Conservation (phyloP, 2,797 vertebrate species). For the Craterocephalus amniculus region DNA sequence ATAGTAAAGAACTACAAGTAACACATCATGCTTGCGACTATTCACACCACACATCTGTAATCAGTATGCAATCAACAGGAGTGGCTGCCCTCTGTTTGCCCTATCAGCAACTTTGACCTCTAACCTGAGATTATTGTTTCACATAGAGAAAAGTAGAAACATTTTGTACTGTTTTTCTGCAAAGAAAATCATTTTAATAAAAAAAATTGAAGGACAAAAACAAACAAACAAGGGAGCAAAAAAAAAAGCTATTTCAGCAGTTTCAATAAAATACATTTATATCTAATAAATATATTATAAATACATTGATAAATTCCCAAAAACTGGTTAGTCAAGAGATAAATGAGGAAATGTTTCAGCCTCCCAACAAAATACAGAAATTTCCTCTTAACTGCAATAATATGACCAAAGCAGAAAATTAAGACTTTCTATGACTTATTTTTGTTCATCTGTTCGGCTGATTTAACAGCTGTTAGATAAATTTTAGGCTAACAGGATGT, state of each 20-base stretch:
- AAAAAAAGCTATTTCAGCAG: neutral
- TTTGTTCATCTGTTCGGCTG: neutral
- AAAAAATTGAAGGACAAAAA: neutral
- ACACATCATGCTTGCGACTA: neutral
- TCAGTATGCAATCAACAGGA: neutral
- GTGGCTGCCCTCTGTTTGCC: neutral
- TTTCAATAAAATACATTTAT: neutral
- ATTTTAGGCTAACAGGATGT: neutral
- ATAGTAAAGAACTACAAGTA: no score
- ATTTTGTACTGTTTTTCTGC: neutral
- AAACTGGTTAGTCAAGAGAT: neutral
- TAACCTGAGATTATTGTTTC: neutral
- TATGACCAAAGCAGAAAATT: neutral
- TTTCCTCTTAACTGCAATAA: neutral
- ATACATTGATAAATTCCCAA: neutral
- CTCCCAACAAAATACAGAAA: neutral
- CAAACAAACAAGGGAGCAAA: no score
- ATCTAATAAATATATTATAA: neutral
- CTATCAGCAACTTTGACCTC: neutral
- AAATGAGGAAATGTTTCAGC: neutral
- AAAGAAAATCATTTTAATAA: neutral
- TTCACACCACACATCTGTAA: neutral
- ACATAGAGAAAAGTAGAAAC: neutral
- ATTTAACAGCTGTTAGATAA: neutral
- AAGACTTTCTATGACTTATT: neutral